Evolutionary conservation across 2,797 vertebrate genomes (phyloP).

Genomic region (Calcarius lapponicus): DNA sequence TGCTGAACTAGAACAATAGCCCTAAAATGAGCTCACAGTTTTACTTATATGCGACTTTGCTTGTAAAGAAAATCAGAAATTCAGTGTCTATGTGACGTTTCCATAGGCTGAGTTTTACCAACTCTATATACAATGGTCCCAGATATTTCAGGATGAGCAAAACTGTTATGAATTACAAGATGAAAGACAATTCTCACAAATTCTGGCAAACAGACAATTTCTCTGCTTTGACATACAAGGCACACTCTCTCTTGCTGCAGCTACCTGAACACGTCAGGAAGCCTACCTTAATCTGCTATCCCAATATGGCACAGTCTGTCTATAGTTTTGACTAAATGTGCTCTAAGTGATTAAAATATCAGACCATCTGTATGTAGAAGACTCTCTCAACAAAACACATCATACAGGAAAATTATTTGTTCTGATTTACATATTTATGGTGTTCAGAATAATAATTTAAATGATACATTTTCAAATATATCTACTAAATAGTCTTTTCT

Average conservation of each 20-base stretch:
- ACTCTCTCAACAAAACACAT: not conserved
- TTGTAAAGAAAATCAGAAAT: not conserved
- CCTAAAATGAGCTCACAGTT: not conserved
- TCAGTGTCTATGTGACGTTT: not conserved
- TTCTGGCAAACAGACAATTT: not conserved
- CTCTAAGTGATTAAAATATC: not conserved
- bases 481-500: not conserved
- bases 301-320: not conserved
- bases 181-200: not conserved
- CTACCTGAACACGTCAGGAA: not conserved
- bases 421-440: not conserved
- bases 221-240: not conserved
- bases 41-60: not conserved
- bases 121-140: accelerated
- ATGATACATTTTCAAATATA: not conserved
- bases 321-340: not conserved
- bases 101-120: not conserved
- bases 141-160: not conserved
- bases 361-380: not conserved
- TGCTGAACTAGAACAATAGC: not conserved
- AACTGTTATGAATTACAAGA: not conserved
- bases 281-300: not conserved
- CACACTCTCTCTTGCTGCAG: not conserved
- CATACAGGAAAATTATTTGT: not conserved
- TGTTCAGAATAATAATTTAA: not conserved